Conservation (phyloP, 2,113 vertebrate species). For the Gavialis gangeticus region DNA sequence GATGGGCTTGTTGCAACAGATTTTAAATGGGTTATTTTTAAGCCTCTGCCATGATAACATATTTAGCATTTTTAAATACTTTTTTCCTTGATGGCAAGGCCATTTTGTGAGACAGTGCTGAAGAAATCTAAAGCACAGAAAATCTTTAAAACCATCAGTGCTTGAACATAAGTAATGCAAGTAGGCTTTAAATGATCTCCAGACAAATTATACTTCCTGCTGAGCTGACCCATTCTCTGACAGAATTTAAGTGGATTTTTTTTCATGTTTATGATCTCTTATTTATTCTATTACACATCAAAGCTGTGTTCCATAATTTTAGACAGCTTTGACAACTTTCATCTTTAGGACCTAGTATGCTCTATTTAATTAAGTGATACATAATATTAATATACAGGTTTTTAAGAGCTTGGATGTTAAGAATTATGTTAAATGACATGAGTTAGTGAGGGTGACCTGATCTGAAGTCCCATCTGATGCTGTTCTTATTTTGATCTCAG, state of each 20-base stretch:
- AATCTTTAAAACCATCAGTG: slow-evolving; percentile 35
- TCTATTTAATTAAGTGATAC: slow-evolving; percentile 62
- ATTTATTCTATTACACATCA: slow-evolving; percentile 60
- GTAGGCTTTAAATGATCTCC: slow-evolving; percentile 44
- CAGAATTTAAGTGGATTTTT: slow-evolving; percentile 49
- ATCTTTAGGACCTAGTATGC: slow-evolving; percentile 31
- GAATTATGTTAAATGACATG: slow-evolving; percentile 20
- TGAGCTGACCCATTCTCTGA: slow-evolving; percentile 28
- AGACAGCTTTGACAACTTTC: slow-evolving; percentile 49
- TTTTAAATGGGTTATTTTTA: slow-evolving; percentile 47
- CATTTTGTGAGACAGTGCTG: slow-evolving; percentile 1
- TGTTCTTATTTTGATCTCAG: slow-evolving; percentile 16
- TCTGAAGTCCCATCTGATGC: not conserved
- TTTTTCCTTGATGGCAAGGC: not conserved
- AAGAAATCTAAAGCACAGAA: slow-evolving; percentile 3
- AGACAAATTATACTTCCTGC: slow-evolving; percentile 36
- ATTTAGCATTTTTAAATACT: slow-evolving; percentile 47
- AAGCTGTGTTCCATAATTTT: slow-evolving; percentile 50
- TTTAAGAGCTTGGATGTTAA: slow-evolving; percentile 26
- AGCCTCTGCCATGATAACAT: not conserved
- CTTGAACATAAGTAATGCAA: slow-evolving; percentile 44
- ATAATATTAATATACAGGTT: not conserved
- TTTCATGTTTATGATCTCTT: slow-evolving; percentile 52
- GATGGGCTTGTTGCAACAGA: slow-evolving; percentile 32
- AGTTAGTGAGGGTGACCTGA: not conserved